Evolutionary conservation across 2,113 vertebrate genomes (phyloP).

Genomic region (Cynoglossus semilaevis): DNA sequence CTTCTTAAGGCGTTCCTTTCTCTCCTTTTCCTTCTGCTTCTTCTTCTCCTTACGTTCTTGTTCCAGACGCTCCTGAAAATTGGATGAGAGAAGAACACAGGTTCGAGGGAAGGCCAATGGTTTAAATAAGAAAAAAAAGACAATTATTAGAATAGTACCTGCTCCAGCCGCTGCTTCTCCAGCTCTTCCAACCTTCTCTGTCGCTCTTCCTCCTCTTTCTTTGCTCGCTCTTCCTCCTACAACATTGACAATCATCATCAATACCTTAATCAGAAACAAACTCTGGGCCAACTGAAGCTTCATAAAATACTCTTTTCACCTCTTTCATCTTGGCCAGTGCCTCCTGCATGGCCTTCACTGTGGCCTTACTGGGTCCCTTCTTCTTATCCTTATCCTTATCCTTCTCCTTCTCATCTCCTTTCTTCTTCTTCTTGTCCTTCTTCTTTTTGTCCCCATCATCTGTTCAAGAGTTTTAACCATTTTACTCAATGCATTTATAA

Average conservation of each 20-base stretch:
- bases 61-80: constrained; percentile 87
- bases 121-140: not conserved
- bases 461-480: constrained; percentile 10
- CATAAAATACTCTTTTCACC: constrained; percentile 29
- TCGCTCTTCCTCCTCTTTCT: constrained; percentile 88
- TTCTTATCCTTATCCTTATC: constrained; percentile 94
- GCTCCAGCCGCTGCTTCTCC: constrained; percentile 88
- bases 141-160: constrained; percentile 72
- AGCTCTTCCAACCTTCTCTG: constrained; percentile 85
- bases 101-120: not conserved
- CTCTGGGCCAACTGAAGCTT: too few species aligned
- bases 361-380: constrained; percentile 95
- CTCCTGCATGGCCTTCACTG: constrained; percentile 97
- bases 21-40: constrained; percentile 97
- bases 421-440: constrained; percentile 95
- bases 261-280: not conserved
- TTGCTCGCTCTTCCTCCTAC: constrained; percentile 88
- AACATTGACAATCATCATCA: not conserved
- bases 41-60: constrained; percentile 94
- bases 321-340: constrained; percentile 94
- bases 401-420: constrained; percentile 80
- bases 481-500: too few species aligned
- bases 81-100: not conserved
- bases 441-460: constrained; percentile 92
- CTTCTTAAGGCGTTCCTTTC: constrained; percentile 96